phyloP scores from a whole-genome alignment of 2,113 vertebrate species.

The Solea senegalensis region DNA sequence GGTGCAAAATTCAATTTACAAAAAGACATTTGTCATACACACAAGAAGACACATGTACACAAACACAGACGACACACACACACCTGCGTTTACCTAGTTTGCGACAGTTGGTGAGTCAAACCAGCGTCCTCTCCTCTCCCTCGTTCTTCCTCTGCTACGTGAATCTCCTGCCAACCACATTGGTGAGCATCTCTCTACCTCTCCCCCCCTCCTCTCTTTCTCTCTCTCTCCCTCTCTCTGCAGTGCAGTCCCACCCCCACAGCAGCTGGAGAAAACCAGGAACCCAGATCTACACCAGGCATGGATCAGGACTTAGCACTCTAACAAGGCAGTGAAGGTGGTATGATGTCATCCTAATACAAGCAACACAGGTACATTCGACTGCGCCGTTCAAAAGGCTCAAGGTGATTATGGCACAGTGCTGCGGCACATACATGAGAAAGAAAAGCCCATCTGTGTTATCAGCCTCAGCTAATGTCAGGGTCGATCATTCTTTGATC shows the following conservation, averaged over 20 bases:
- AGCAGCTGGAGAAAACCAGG: constrained; percentile 74
- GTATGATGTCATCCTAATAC: constrained; percentile 58
- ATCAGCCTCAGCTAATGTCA: constrained; percentile 29
- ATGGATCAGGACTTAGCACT: constrained; percentile 63
- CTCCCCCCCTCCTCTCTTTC: constrained; percentile 33
- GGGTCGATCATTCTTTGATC: constrained; percentile 31
- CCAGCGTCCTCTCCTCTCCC: constrained; percentile 35
- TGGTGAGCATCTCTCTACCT: constrained; percentile 29
- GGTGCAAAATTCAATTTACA: constrained; percentile 12
- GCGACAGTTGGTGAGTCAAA: constrained; percentile 26
- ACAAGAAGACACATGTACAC: constrained; percentile 6
- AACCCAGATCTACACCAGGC: constrained; percentile 6
- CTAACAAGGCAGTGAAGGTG: constrained; percentile 3
- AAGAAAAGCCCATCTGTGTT: not conserved
- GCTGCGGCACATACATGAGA: constrained; percentile 19
- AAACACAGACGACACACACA: not conserved
- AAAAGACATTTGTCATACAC: not conserved
- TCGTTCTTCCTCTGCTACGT: constrained; percentile 38
- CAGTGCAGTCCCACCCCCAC: constrained; percentile 76
- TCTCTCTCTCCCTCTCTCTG: constrained; percentile 57
- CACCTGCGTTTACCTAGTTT: constrained; percentile 57
- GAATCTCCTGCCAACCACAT: constrained; percentile 35
- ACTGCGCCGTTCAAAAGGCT: not conserved
- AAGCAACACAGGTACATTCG: not conserved
- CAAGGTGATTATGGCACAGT: constrained; percentile 5